These are phyloP conservation scores for Cladopsammia gracilis DNA, from an alignment of 64 coral and sea anemone species.

Conservation along the genomic window DNA sequence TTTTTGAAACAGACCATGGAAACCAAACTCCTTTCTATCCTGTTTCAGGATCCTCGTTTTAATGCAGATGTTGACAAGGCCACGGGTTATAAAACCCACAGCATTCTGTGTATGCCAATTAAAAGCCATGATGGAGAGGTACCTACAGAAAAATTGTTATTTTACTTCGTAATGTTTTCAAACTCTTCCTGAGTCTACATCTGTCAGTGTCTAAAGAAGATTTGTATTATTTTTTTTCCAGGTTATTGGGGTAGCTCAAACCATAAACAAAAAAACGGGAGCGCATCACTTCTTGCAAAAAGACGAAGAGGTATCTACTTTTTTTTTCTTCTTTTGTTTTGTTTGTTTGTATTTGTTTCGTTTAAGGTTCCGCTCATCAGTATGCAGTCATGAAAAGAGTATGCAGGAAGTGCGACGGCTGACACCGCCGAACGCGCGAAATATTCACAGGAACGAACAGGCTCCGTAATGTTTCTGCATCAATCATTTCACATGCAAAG, in stretches of 20 bases:
- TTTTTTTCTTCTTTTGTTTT: background rate
- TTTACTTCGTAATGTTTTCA: too few relatives aligned
- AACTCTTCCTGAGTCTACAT: background rate
- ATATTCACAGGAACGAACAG: too few relatives aligned
- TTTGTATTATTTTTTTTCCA: conserved; percentile 1
- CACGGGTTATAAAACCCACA: conserved; percentile 95
- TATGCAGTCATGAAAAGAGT: too few relatives aligned
- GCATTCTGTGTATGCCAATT: conserved; percentile 95
- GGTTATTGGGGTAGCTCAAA: conserved; percentile 95
- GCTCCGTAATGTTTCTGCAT: too few relatives aligned
- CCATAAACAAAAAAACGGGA: conserved; percentile 89
- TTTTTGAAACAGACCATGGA: too few relatives aligned
- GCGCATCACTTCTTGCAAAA: conserved; percentile 74
- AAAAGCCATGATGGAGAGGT: conserved; percentile 97
- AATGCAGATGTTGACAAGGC: conserved; percentile 81
- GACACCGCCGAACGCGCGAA: too few relatives aligned
- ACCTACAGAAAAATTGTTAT: background rate
- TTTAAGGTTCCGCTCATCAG: too few relatives aligned
- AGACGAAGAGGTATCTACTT: conserved; percentile 76
- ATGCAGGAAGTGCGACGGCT: too few relatives aligned
- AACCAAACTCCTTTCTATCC: background rate
- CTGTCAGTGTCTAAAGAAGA: background rate
- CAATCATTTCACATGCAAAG: too few relatives aligned
- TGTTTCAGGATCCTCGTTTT: conserved; percentile 89
- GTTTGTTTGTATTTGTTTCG: too few relatives aligned